Percentiles rank a stretch among this genome's conserved stretches.
These are phyloP conservation scores for Smutsia temminckii DNA, from an alignment of 2,797 vertebrate genomes.

Conservation along the genomic window DNA sequence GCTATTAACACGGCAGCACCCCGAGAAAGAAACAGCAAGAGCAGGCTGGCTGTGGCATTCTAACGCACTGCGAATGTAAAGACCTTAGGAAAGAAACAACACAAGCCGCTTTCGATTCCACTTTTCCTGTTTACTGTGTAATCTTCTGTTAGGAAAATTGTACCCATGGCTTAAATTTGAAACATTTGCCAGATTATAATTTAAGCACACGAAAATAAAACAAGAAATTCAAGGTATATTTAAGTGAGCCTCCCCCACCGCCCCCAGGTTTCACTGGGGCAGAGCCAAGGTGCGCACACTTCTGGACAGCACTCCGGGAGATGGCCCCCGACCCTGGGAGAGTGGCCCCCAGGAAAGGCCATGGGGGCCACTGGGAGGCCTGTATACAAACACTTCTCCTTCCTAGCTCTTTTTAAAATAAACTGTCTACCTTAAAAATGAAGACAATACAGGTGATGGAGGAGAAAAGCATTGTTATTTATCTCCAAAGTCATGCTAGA, in stretches of 20 bases:
- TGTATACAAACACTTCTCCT: rapidly evolving
- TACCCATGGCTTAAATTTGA: not conserved
- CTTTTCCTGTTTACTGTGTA: not conserved
- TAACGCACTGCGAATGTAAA: rapidly evolving
- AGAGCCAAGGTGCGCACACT: rapidly evolving
- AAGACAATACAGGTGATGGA: not conserved
- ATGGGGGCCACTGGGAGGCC: not conserved
- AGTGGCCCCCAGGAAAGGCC: not conserved
- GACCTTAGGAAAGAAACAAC: not conserved
- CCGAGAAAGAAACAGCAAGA: not conserved
- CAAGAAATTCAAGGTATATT: not conserved
- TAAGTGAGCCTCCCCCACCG: rapidly evolving
- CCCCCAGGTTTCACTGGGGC: rapidly evolving
- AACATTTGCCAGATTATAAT: not conserved
- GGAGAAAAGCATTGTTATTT: not conserved
- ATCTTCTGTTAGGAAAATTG: not conserved
- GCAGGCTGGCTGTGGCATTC: not conserved
- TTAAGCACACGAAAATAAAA: not conserved
- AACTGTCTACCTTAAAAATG: not conserved
- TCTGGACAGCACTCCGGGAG: rapidly evolving
- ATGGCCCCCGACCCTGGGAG: rapidly evolving
- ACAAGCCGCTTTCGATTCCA: not conserved
- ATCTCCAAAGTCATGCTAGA: not conserved
- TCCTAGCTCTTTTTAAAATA: not conserved
- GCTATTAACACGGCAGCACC: rapidly evolving